phyloP scores from a whole-genome alignment of 2,797 vertebrate species.

The Aselliscus stoliczkanus region DNA sequence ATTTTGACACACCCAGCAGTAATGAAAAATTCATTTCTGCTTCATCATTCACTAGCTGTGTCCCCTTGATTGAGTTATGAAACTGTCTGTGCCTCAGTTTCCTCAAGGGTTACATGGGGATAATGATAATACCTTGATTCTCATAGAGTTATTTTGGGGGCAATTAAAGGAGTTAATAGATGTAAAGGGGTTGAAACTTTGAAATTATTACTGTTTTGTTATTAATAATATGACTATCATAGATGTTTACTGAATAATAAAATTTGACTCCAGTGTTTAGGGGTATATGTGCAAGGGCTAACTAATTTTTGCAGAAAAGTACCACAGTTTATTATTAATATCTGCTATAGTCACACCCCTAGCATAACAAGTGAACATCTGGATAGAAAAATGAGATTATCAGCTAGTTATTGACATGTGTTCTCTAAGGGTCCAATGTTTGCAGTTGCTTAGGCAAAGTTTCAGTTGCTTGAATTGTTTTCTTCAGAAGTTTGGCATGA shows the following conservation, averaged over 20 bases:
- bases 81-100: background rate
- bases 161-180: background rate
- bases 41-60: background rate
- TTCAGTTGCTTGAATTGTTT: background rate
- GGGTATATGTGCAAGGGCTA: background rate
- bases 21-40: background rate
- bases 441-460: background rate
- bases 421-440: background rate
- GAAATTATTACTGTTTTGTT: background rate
- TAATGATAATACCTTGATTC: background rate
- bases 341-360: background rate
- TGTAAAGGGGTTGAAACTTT: background rate
- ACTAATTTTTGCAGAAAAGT: background rate
- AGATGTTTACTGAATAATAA: background rate
- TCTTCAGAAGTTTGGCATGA: background rate
- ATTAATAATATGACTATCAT: background rate
- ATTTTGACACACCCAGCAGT: slow-evolving; percentile 21
- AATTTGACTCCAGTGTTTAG: background rate
- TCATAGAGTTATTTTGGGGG: background rate
- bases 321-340: background rate
- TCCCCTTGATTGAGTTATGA: background rate
- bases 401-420: background rate
- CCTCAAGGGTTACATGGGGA: background rate
- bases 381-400: background rate
- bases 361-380: background rate